Base-by-base conservation (phyloP, 53 echinoderm and acorn worm genomes). In the Crossaster papposus region DNA sequence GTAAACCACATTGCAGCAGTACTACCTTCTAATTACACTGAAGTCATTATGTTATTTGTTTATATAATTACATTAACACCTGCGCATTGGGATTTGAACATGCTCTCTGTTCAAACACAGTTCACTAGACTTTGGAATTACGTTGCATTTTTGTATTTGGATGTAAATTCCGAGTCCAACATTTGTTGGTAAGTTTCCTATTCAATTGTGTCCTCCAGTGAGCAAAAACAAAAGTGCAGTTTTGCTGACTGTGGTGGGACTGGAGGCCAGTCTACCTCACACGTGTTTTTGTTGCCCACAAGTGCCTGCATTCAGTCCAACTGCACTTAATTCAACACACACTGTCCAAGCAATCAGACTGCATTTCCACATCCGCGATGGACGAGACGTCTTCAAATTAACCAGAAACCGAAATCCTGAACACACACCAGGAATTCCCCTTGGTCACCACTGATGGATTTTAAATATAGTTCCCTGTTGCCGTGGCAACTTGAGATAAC, bases 361-460 rank as follows among this genome's bases (percentile, higher is more conserved):
- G 87, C 55, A 77, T 76, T 75, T 87, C 76, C 87, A 17, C 18
- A 15, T 36, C 36, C 1, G 58, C 4, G 63, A 55, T 32, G 65
- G 63, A n/a, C n/a, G n/a, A 75, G 77, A 87, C 77, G 63, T 63
- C 77, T 75, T 87, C n/a, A 87, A 87, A 87, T 87, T 87, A 63
- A 76, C 76, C 64, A 35, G 87, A 76, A 87, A 87, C 36, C 52
- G 58, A 76, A 85, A 87, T 53, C 75, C 84, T 84, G 84, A 87
- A 62, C 53, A 83, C 75, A 74, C 58, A 30, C 44, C 58, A 44
- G 32, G 33, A 55, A 76, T 77, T 77, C 77, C 76, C 35, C 58
- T 17, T 24, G 62, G 87, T 71, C 77, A 55, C 23, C 72, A 23
- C 55, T 76, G 87, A 87, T 87, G 75, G 55, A 76, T 58, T 87